Conservation (phyloP, 2,888 invertebrate species). For the Lepidonotus clava region DNA sequence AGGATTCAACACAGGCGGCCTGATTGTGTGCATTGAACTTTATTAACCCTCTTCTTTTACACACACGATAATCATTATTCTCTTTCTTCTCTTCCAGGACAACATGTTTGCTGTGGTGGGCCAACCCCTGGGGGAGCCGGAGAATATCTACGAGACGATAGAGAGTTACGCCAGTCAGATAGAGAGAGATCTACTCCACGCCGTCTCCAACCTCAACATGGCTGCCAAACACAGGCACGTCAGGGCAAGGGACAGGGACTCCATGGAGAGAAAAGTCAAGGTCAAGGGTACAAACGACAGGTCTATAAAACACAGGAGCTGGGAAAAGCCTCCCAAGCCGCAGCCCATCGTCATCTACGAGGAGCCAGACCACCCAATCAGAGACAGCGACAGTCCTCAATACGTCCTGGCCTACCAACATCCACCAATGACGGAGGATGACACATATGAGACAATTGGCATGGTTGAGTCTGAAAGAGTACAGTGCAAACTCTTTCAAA, state of each 20-base stretch:
- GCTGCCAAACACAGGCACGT: background rate
- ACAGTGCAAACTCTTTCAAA: too few species aligned
- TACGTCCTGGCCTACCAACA: conserved; percentile 24
- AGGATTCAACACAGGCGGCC: too few species aligned
- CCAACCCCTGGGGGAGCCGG: background rate
- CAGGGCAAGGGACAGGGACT: background rate
- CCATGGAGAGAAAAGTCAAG: background rate
- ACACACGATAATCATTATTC: background rate
- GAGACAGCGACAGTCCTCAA: background rate
- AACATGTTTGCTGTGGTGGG: conserved; percentile 48
- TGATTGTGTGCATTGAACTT: too few species aligned
- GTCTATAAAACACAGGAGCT: background rate
- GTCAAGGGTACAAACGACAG: background rate
- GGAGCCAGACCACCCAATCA: conserved; percentile 18
- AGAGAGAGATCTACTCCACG: conserved; percentile 22
- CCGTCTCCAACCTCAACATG: background rate
- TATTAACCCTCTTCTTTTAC: background rate
- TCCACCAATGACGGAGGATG: background rate
- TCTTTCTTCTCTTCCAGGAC: background rate
- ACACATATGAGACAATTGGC: conserved; percentile 46
- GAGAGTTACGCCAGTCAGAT: conserved; percentile 32
- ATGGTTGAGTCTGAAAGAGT: background rate
- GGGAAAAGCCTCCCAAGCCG: background rate
- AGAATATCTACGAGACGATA: conserved; percentile 47
- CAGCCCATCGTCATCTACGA: conserved; percentile 41